Base-by-base conservation (phyloP, 2,797 vertebrate genomes). In the Diceros bicornis region DNA sequence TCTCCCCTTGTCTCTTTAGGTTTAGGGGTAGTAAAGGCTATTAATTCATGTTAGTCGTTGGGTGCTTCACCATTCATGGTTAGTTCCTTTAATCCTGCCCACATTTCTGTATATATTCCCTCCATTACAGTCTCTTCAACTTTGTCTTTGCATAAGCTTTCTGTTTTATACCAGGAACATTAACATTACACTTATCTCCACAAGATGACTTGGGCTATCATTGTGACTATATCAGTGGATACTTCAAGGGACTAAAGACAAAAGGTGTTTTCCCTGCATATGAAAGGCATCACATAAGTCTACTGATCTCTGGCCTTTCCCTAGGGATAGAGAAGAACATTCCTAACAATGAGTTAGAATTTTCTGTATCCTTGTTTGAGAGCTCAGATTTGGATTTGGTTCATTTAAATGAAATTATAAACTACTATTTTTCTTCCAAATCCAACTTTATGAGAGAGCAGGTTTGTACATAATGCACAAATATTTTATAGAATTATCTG, bases 331-430 rank as follows among this genome's bases (percentile, higher is more conserved):
- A 16, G 21, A 34, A 94, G 20, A 94, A 2, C 4, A 86, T 74
- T 96, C 37, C 29, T 27, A 57, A 11, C 44, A 78, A 82, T 37
- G 66, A 82, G 34, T 20, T 27, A 62, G n/a, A 71, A 69, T 71
- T 94, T 94, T 92, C 44, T 25, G 34, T 92, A 90, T 55, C 34
- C 27, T 52, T 74, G 7, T 17, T 27, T 61, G 20, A 90, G 27
- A 71, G 29, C 8, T 87, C n/a, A 94, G 50, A 90, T 84, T 75
- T 94, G n/a, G 41, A 69, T 62, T 79, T 72, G 29, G 37, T 37
- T 29, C 41, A 94, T 87, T 93, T 91, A 93, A 90, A 34, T 44
- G 7, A 90, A 89, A 84, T 84, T 41, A 74, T 92, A 87, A 92
- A 57, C 16, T 86, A 29, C 12, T 47, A 21, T 14, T 96, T 71